phyloP scores from a whole-genome alignment of 2,888 invertebrate genomes.

The Prenolepis imparis region DNA sequence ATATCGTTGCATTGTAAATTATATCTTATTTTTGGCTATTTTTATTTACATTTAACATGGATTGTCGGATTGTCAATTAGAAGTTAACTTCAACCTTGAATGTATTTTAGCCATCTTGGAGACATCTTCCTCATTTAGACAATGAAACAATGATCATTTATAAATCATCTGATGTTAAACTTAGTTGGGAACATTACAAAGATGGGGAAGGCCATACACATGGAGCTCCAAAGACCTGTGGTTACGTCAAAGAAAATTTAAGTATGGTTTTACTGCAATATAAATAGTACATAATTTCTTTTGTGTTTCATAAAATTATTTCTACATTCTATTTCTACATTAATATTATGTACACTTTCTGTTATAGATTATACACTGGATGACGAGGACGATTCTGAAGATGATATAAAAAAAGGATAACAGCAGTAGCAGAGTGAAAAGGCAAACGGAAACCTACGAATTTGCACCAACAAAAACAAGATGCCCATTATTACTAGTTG shows the following conservation, averaged over 20 bases:
- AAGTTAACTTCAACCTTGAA: neutral
- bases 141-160: slow-evolving; percentile 97
- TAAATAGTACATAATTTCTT: neutral
- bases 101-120: slow-evolving; percentile 95
- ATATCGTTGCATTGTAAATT: neutral
- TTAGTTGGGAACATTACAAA: slow-evolving; percentile 91
- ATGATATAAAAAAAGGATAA: slow-evolving; percentile 59
- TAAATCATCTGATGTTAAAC: slow-evolving; percentile 94
- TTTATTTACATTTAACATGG: neutral
- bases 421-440: slow-evolving; percentile 87
- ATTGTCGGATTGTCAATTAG: slow-evolving; percentile 8
- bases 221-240: slow-evolving; percentile 91
- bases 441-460: slow-evolving; percentile 95
- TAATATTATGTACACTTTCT: neutral
- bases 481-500: slow-evolving; percentile 96
- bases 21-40: neutral
- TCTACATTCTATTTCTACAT: slow-evolving; percentile 33
- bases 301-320: slow-evolving; percentile 19
- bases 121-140: slow-evolving; percentile 92
- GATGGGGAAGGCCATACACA: slow-evolving; percentile 86
- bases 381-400: slow-evolving; percentile 37
- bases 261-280: slow-evolving; percentile 84
- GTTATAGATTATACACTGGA: slow-evolving; percentile 62
- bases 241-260: slow-evolving; percentile 93
- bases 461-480: slow-evolving; percentile 96